Base-by-base conservation (phyloP, 2,888 invertebrate species). In the Ormyrus labotus region DNA sequence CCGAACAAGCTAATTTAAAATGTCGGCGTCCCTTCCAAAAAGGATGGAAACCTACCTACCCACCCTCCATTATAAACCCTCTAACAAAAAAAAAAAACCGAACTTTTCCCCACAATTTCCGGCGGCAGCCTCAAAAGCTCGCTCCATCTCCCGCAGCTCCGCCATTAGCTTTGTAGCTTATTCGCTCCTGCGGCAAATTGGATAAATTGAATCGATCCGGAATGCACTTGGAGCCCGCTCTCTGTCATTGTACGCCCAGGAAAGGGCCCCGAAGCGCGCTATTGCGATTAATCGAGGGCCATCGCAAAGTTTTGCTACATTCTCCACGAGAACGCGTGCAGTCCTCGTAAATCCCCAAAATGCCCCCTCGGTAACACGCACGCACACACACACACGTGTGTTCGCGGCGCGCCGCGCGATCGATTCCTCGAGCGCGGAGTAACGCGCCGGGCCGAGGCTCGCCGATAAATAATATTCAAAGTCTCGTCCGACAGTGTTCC, bases 291-390 rank as follows among this genome's bases (percentile, higher is more conserved):
- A 71, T 77, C 64, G 77, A 58, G 64, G 51, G 13, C 70, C 64
- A 70, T 47, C 58, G 77, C 57, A 71, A 77, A 77, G 50, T 77
- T 77, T 77, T 7, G 58, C 64, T 70, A 63, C 9, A 60, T 75
- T 61, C 67, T 75, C 60, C 34, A 55, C 53, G 19, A n/a, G 19
- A 68, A 45, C 45, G 58, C n/a, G 47, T 10, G 57, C 9, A 13
- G 9, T 57, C 19, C 57, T 55, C 70, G 64, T 78, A 71, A 78
- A 78, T 78, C 47, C 47, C 61, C 34, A 9, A 48, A 69, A 69
- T 55, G 61, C 58, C n/a, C 55, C 10, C 19, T 2, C 13, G 13
- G 13, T 19, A 1, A 19, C 19, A 19, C 19, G 19, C 19, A 19
- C 19, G 2, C 19, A 19, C 2, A 19, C 19, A 19, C 19, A 19